Percentiles rank a stretch among this genome's conserved stretches.
Conservation (phyloP, 2,113 vertebrate genomes). For the Salvelinus namaycush region DNA sequence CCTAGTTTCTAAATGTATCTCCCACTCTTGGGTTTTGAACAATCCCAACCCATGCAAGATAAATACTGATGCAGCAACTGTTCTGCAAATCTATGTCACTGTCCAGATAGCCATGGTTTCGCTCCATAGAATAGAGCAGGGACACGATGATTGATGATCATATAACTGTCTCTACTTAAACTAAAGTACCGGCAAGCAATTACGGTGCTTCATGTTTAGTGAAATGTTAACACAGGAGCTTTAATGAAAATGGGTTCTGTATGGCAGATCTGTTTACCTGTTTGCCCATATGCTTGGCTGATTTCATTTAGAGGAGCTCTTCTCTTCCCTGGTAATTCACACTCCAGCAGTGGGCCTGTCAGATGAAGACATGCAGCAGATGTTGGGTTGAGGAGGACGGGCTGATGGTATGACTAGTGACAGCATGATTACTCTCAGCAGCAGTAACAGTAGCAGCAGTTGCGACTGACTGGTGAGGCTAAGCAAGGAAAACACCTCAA, state of each 20-base stretch:
- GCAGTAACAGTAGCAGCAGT: slow-evolving; percentile 37
- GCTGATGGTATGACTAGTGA: slow-evolving; percentile 63
- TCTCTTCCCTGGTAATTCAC: slow-evolving; percentile 57
- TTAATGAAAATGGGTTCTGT: slow-evolving; percentile 59
- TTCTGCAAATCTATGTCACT: too few species aligned
- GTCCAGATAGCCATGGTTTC: too few species aligned
- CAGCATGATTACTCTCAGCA: slow-evolving; percentile 64
- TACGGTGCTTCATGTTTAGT: slow-evolving; percentile 46
- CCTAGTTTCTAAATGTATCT: too few species aligned
- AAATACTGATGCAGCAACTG: too few species aligned
- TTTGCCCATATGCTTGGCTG: slow-evolving; percentile 40
- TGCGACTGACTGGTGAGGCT: background rate
- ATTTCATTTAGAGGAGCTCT: slow-evolving; percentile 60
- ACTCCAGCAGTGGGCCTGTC: slow-evolving; percentile 53
- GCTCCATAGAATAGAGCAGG: background rate
- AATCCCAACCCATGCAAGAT: too few species aligned
- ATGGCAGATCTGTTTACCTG: slow-evolving; percentile 64
- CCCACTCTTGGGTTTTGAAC: too few species aligned
- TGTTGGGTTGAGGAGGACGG: slow-evolving; percentile 52
- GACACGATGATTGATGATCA: slow-evolving; percentile 39
- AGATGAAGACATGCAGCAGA: slow-evolving; percentile 62
- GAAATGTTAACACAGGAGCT: slow-evolving; percentile 57
- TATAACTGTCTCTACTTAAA: slow-evolving; percentile 45
- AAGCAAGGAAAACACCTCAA: slow-evolving; percentile 15
- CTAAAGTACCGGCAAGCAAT: slow-evolving; percentile 56